Evolutionary conservation across 2,113 vertebrate genomes (phyloP), one percentile per base, ranked within the genome.

Genomic region (Grallaria varia): DNA sequence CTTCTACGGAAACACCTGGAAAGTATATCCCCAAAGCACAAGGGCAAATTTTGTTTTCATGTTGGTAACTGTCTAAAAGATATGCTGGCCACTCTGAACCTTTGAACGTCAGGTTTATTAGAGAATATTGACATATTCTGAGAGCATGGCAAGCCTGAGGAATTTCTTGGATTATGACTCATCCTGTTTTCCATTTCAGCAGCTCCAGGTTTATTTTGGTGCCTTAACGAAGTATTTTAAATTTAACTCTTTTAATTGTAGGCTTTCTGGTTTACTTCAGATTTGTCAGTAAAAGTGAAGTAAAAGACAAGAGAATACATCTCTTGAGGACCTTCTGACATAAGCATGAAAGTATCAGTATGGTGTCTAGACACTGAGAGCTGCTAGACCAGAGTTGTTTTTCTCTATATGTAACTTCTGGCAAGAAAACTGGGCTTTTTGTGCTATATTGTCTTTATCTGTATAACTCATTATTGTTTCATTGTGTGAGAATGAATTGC

Each of bases 121-220:
- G 75, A 45, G 42, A 74, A 67, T 90, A 75, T 45, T 90, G 44
- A 40, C 77, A 42, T 72, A 40, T 75, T 35, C 44, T 60, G 66
- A 75, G 25, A 87, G 37, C 5, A 4, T 74, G 44, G 60, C 68
- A 92, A 90, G 80, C 92, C 76, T 3, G 7, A 93, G 60, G 88
- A 60, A 27, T 90, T 93, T 95, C 22, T 93, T 90, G 60, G 52
- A 28, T 78, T 88, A 56, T 93, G 92, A 95, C 47, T 96, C 93
- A 95, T 81, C 73, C 55, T 90, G 73, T 90, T 93, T 96, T 96
- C 73, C 73, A 72, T 94, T 96, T 95, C 76, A 92, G 58, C 52
- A 90, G 69, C 52, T 87, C 60, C 79, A 79, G 37, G 76, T 95
- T 93, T 96, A 88, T 94, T 92, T 81, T 88, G 49, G 64, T 94